Evolutionary conservation across 2,888 invertebrate species (phyloP), one percentile per base, ranked within the genome.

Genomic region (Drosophila merina): DNA sequence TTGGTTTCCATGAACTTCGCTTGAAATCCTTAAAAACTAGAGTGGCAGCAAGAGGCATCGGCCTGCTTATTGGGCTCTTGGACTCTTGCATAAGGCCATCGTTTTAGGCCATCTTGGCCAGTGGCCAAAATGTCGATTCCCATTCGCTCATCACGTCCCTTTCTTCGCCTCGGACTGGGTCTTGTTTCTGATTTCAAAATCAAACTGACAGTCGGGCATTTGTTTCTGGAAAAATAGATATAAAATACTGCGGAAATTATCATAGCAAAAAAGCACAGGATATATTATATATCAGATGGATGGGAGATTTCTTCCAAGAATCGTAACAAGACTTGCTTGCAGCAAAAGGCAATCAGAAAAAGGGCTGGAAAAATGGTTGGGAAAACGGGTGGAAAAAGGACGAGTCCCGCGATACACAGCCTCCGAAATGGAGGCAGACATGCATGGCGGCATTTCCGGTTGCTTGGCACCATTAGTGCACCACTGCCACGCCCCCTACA

Each of bases 41-140:
- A 57, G 40, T 47, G 44, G 6, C 9, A 30, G 28, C 8, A 33
- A 20, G 31, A 12, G 30, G 10, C 10, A 9, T 40, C 26, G 31
- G 31, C 36, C 30, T 60, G 60, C 28, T 28, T 28, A 28, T 28
- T 28, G 28, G 28, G 28, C 28, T 28, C 20, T 28, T 44, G 56
- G 28, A 2, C 28, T 28, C 28, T 28, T 44, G 56, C 51, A 70
- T 60, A 57, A 56, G 42, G 36, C 31, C 33, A 10, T 30, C 9
- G 66, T 20, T 50, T 54, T 54, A 6, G 47, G 57, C 73, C 60
- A 40, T 38, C 28, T 25, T 91, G 91, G 91, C 89, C 79, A 77
- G 63, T 77, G 79, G 89, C 91, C 91, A 91, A 90, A 83, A 89
- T 88, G 88, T 88, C 90, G 89, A 88, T 89, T 87, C 76, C 87